Base-by-base conservation (phyloP, 1,140 invertebrate species). In the Diachasma alloeum region DNA sequence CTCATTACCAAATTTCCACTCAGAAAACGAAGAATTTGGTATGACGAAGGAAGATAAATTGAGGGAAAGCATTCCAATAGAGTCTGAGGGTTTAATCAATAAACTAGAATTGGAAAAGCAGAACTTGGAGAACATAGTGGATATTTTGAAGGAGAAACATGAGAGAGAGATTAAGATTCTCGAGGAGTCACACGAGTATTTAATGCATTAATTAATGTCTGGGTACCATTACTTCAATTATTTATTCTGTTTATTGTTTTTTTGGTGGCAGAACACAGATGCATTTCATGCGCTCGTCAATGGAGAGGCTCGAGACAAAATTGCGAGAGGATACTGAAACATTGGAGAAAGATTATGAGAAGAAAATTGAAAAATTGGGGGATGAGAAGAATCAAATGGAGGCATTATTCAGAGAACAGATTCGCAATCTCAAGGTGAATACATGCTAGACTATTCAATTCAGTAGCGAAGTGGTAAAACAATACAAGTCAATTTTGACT, bases 111-210 rank as follows among this genome's bases (percentile, higher is more conserved):
- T 82, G 13, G 86, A 90, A 79, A 90, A 88, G 39, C 26, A 81
- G 17, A 81, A 85, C 74, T 78, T 89, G 22, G 85, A 89, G 72
- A 82, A 75, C 68, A 83, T 78, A 17, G 67, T 89, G 48, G 82
- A 84, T 6, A 86, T 72, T 72, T 66, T 87, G 22, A 88, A 83
- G 46, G 84, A 88, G 42, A 88, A 83, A 70, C 85, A 90, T 66
- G 83, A 86, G 48, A 83, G 83, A 67, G 88, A 90, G 80, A 82
- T 87, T 24, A 67, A 56, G 39, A 85, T 88, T 78, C 72, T 87
- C 22, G 80, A 88, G 74, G 83, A 88, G 63, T 89, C 86, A 1
- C 87, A 88, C 39, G 86, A 83, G 87, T 90, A 86, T 67, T 78
- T 42, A 31, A 26, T 72, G n/a, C 53, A 46, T 71, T 53, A 73